Conservation (phyloP, 2,797 vertebrate genomes). For the Tenualosa ilisha region DNA sequence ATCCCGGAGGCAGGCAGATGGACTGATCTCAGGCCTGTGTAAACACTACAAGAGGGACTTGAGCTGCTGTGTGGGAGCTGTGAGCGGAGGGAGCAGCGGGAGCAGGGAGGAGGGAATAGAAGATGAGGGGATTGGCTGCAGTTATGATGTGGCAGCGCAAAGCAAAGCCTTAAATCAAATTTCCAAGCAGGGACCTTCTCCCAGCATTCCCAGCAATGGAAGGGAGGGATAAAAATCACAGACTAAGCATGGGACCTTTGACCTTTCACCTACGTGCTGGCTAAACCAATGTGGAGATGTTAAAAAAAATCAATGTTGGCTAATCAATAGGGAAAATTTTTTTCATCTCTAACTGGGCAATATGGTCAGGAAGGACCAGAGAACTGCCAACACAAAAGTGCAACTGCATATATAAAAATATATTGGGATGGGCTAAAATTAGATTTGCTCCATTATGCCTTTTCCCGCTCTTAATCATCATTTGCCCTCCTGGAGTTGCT, state of each 20-base stretch:
- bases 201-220: constrained; percentile 70
- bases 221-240: constrained; percentile 68
- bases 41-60: constrained; percentile 15
- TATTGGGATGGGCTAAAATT: constrained; percentile 25
- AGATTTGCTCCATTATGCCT: constrained; percentile 8
- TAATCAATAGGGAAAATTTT: constrained; percentile 85
- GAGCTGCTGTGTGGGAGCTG: constrained; percentile 27
- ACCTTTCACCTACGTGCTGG: constrained; percentile 81
- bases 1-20: not conserved
- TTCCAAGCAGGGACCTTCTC: constrained; percentile 78
- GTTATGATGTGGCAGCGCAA: constrained; percentile 50
- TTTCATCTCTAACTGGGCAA: constrained; percentile 83
- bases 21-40: not conserved
- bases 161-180: constrained; percentile 73
- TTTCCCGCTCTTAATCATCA: constrained; percentile 10
- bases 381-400: constrained; percentile 72
- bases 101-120: constrained; percentile 11
- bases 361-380: constrained; percentile 81
- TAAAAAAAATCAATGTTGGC: constrained; percentile 83
- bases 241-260: constrained; percentile 82
- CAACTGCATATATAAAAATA: constrained; percentile 49
- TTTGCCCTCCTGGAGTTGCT: not conserved
- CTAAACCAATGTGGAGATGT: constrained; percentile 85
- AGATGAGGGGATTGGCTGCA: constrained; percentile 15
- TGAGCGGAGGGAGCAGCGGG: not conserved